These are phyloP conservation scores for Nomada fabriciana DNA, from an alignment of 2,888 invertebrate genomes.

Conservation along the genomic window DNA sequence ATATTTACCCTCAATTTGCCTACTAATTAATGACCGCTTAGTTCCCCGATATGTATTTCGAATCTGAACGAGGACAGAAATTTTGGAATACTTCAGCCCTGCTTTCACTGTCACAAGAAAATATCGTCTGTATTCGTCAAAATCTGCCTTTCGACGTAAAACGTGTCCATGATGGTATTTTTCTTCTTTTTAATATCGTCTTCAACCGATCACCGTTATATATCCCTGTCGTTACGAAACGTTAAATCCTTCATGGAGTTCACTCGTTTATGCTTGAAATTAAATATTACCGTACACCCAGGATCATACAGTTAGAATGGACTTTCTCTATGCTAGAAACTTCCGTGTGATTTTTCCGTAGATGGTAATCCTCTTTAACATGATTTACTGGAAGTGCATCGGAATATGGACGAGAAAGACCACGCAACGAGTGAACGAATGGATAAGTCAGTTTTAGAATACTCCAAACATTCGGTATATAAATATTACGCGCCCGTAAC, in stretches of 20 bases:
- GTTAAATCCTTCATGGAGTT: neutral
- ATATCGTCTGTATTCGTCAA: conserved; percentile 11
- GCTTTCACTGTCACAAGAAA: conserved; percentile 30
- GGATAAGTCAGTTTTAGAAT: conserved; percentile 14
- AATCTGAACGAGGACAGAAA: neutral
- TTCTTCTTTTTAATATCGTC: neutral
- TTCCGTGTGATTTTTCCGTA: neutral
- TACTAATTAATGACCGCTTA: conserved; percentile 61
- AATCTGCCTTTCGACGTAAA: conserved; percentile 6
- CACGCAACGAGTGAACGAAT: neutral
- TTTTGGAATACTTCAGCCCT: neutral
- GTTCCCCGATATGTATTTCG: conserved; percentile 4
- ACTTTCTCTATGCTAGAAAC: neutral
- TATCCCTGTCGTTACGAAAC: conserved; percentile 1
- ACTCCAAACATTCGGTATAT: conserved; percentile 3
- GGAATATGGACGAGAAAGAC: neutral
- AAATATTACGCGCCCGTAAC: conserved; percentile 11
- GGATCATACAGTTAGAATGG: neutral
- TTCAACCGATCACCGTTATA: conserved; percentile 2
- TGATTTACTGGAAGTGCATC: conserved; percentile 7
- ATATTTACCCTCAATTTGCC: conserved; percentile 48
- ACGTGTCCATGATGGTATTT: neutral
- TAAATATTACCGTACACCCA: too few relatives aligned
- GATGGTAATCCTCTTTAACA: conserved; percentile 1
- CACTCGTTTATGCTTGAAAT: too few relatives aligned